phyloP scores from a whole-genome alignment of 2,888 invertebrate species.

The Conomelus anceps region DNA sequence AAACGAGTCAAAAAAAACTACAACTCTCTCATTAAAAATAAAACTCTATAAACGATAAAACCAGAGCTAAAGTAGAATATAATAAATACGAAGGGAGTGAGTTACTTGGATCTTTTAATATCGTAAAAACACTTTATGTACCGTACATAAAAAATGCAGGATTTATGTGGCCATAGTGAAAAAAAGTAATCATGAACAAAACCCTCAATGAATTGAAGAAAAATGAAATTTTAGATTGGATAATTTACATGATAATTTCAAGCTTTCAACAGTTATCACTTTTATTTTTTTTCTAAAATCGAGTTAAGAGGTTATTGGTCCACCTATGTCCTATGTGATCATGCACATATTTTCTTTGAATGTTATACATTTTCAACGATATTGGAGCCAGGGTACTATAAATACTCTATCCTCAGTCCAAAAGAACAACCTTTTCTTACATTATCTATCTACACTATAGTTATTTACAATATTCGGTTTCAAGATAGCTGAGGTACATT shows the following conservation, averaged over 20 bases:
- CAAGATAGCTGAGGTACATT: neutral
- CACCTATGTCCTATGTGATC: neutral
- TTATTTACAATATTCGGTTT: neutral
- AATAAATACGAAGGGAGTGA: too few species aligned
- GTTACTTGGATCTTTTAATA: too few species aligned
- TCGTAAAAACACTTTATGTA: too few species aligned
- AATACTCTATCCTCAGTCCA: neutral
- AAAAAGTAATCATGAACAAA: neutral
- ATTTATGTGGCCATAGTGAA: neutral
- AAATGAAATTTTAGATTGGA: neutral
- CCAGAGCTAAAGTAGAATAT: too few species aligned
- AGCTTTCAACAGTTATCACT: neutral
- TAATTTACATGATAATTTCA: neutral
- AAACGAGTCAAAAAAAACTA: too few species aligned
- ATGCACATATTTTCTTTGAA: neutral
- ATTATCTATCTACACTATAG: neutral
- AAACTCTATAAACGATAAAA: too few species aligned
- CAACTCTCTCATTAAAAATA: too few species aligned
- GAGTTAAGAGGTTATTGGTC: neutral
- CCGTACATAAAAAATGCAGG: too few species aligned
- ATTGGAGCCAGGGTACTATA: neutral
- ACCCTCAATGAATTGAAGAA: neutral
- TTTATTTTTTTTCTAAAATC: neutral
- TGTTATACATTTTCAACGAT: neutral
- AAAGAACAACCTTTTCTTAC: neutral